Evolutionary conservation across 1,140 invertebrate species (phyloP).

Genomic region (Lutraria rhynchaena): DNA sequence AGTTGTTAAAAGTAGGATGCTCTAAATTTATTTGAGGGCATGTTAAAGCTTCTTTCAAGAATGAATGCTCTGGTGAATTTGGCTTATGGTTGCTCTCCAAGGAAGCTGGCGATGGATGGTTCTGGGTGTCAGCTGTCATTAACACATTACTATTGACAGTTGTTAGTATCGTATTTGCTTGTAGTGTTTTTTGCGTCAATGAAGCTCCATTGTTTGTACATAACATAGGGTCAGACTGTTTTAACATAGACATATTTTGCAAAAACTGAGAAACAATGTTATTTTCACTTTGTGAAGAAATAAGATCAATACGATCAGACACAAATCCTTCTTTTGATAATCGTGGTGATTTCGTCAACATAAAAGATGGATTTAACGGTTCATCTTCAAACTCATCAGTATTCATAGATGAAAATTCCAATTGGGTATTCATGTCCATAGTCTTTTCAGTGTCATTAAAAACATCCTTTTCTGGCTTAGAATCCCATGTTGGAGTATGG

Average conservation of each 20-base stretch:
- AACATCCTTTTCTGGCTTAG: background rate
- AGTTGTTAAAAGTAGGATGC: background rate
- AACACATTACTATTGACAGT: constrained; percentile 12
- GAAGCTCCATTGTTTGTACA: background rate
- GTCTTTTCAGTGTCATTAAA: background rate
- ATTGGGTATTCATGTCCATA: background rate
- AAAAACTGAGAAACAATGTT: constrained; percentile 53
- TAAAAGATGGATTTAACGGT: background rate
- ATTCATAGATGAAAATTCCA: constrained; percentile 19
- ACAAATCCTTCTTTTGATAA: constrained; percentile 26
- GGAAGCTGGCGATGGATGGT: background rate
- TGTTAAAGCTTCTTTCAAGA: constrained; percentile 48
- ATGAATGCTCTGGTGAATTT: background rate
- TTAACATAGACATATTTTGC: constrained; percentile 52
- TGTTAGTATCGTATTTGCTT: constrained; percentile 24
- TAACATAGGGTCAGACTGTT: constrained; percentile 43
- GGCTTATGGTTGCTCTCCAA: background rate
- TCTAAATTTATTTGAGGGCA: constrained; percentile 34
- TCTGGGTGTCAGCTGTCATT: constrained; percentile 2
- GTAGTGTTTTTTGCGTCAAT: background rate
- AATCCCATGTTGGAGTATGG: constrained; percentile 6
- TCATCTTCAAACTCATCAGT: constrained; percentile 20
- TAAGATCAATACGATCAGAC: constrained; percentile 8
- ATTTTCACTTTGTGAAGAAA: background rate
- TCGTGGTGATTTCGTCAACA: background rate